Percentiles rank a stretch among this genome's conserved stretches.
These are phyloP conservation scores for Acronicta aceris DNA, from an alignment of 2,888 invertebrate genomes.

Conservation along the genomic window DNA sequence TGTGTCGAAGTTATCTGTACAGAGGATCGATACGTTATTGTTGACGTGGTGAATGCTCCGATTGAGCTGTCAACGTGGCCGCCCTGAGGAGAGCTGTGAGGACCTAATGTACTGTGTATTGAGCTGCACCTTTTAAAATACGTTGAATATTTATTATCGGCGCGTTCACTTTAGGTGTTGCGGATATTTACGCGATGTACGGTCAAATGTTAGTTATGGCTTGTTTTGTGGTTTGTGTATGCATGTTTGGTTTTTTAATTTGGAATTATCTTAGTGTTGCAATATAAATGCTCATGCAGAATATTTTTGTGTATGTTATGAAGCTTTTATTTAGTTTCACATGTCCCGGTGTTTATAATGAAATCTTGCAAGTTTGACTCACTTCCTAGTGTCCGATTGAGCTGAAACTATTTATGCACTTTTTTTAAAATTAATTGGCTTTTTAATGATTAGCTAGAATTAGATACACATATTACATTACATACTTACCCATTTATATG, in stretches of 20 bases:
- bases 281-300: too few species aligned
- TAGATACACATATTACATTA: too few species aligned
- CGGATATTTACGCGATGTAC: constrained; percentile 49
- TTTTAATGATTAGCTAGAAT: too few species aligned
- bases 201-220: constrained; percentile 40
- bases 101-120: constrained; percentile 58
- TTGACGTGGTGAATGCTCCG: constrained; percentile 65
- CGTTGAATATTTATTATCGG: constrained; percentile 55
- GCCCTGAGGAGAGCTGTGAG: constrained; percentile 52
- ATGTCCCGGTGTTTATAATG: too few species aligned
- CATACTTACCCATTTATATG: too few species aligned
- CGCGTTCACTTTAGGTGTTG: constrained; percentile 51
- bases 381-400: too few species aligned
- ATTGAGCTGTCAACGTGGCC: constrained; percentile 63
- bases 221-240: constrained; percentile 42
- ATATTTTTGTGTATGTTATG: too few species aligned
- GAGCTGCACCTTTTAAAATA: constrained; percentile 61
- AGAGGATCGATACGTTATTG: constrained; percentile 54
- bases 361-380: too few species aligned
- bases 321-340: too few species aligned
- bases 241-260: constrained; percentile 10
- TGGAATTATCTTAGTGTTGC: not conserved
- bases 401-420: too few species aligned
- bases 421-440: too few species aligned
- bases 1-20: constrained; percentile 47